phyloP scores from a whole-genome alignment of 2,797 vertebrate genomes.

The Diplodus puntazzo region DNA sequence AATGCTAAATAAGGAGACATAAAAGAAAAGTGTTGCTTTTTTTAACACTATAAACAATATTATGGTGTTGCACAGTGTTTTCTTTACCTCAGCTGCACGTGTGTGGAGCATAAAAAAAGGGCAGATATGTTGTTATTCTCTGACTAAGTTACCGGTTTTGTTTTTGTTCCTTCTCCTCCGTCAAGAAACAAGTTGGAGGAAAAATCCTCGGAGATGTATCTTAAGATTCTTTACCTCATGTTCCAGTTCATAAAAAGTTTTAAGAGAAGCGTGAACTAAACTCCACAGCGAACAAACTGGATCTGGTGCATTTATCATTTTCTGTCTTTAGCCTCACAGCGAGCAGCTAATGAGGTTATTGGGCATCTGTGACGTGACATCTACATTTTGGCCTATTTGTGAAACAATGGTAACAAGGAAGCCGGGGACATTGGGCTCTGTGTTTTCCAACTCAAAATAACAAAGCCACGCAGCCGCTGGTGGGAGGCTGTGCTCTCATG shows the following conservation, averaged over 20 bases:
- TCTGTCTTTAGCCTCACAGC: constrained; percentile 66
- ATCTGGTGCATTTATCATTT: constrained; percentile 57
- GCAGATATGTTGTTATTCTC: no score
- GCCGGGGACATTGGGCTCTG: constrained; percentile 82
- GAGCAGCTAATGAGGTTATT: constrained; percentile 87
- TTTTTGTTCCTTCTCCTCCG: no score
- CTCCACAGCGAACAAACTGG: constrained; percentile 44
- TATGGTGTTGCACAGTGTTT: neutral
- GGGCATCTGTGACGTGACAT: constrained; percentile 89
- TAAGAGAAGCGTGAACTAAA: no score
- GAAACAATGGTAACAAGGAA: constrained; percentile 89
- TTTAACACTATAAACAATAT: neutral
- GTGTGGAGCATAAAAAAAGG: neutral
- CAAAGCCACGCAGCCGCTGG: constrained; percentile 79
- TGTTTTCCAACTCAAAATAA: constrained; percentile 80
- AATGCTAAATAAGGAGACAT: neutral
- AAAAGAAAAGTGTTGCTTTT: neutral
- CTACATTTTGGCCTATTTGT: constrained; percentile 89
- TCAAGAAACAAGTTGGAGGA: neutral
- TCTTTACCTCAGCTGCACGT: neutral
- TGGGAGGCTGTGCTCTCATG: constrained; percentile 88
- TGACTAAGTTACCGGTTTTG: no score
- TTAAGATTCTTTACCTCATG: neutral
- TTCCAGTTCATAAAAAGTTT: neutral
- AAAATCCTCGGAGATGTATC: neutral